phyloP scores from a whole-genome alignment of 2,113 vertebrate genomes.

The Cephalopholis sonnerati region DNA sequence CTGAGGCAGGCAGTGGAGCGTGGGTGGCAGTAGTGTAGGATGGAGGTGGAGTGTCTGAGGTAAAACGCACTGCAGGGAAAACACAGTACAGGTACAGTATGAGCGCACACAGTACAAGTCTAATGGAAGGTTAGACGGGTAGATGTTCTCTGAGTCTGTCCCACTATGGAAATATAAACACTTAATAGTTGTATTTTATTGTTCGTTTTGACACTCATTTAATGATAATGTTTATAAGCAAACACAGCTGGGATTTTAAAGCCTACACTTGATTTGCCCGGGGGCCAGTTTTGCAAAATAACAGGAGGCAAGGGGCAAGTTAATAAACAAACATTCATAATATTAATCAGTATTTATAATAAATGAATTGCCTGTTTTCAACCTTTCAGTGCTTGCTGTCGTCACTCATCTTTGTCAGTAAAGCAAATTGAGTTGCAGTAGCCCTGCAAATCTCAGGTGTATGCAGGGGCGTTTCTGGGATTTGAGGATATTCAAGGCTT shows the following conservation, averaged over 20 bases:
- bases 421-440: too few relatives aligned
- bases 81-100: constrained; percentile 12
- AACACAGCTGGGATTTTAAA: neutral
- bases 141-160: neutral
- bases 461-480: too few relatives aligned
- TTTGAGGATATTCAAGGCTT: too few relatives aligned
- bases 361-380: too few relatives aligned
- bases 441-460: too few relatives aligned
- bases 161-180: neutral
- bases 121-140: neutral
- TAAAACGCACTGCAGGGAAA: constrained; percentile 38
- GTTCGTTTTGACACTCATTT: neutral
- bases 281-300: too few relatives aligned
- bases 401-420: too few relatives aligned
- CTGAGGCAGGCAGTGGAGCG: constrained; percentile 1
- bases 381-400: too few relatives aligned
- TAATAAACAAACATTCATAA: too few relatives aligned
- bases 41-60: constrained; percentile 55
- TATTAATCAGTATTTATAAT: too few relatives aligned
- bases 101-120: neutral
- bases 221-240: neutral
- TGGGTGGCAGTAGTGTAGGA: constrained; percentile 55
- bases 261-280: too few relatives aligned
- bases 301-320: too few relatives aligned
- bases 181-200: neutral